Base-by-base conservation (phyloP, 2,888 invertebrate genomes). In the Theretra japonica region DNA sequence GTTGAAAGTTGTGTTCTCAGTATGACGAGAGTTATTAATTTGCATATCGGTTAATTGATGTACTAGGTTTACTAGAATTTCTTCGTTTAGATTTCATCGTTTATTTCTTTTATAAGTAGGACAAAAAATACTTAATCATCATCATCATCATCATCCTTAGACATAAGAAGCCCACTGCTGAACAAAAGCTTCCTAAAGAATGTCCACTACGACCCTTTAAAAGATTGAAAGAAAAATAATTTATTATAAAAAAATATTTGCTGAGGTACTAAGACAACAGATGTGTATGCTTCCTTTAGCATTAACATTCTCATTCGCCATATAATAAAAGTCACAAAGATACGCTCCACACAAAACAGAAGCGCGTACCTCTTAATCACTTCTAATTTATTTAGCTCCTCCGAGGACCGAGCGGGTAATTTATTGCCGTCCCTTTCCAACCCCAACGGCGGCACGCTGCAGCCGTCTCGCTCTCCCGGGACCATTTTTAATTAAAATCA, bases 401-500 rank as follows among this genome's bases (percentile, higher is more conserved):
- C 87, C 80, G 89, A 93, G 91, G 92, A 88, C 88, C 86, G 85
- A 87, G 82, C 84, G 85, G 80, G 88, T 93, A 88, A 94, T 93
- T 93, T 93, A 93, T 92, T 83, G 88, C 83, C 85, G 83, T 94
- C 93, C 91, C 86, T 88, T 85, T 93, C 90, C 83, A 82, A 82
- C 90, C 88, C 89, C 83, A 76, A 80, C 79, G 81, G 76, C 79
- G 79, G 77, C 75, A 77, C 81, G 81, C 79, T 88, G 81, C 82
- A 80, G 80, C 86, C 88, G 80, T 94, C 93, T 87, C 89, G 79
- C 80, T 94, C 93, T 88, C 90, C 76, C 83, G 93, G 93, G 93
- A 91, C 92, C 93, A 91, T 93, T 94, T 94, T 94, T 94, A 94
- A 94, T 94, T 94, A 94, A 94, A 94, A 94, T 93, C 92, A 90